These are phyloP conservation scores for Telmatherina bonti DNA, from an alignment of 2,797 vertebrate species.

Conservation along the genomic window DNA sequence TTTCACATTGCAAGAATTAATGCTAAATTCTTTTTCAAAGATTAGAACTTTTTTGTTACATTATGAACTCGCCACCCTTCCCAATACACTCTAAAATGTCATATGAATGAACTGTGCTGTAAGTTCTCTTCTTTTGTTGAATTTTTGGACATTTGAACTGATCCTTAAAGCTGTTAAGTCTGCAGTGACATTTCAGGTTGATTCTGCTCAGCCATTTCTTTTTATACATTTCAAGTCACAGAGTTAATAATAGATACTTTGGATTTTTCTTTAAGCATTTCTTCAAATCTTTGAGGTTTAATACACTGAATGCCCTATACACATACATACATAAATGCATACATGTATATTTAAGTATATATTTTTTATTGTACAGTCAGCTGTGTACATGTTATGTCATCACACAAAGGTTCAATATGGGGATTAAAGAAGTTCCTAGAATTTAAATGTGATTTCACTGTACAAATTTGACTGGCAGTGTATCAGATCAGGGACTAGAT, in stretches of 20 bases:
- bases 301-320: no score
- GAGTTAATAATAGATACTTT: slow-evolving; percentile 24
- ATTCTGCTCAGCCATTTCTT: slow-evolving; percentile 30
- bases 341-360: no score
- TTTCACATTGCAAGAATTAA: slow-evolving; percentile 22
- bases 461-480: not conserved
- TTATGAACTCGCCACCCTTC: slow-evolving; percentile 12
- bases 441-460: slow-evolving; percentile 10
- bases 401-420: slow-evolving; percentile 6
- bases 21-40: slow-evolving; percentile 13
- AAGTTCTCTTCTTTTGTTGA: slow-evolving; percentile 19
- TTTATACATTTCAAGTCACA: slow-evolving; percentile 33
- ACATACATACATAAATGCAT: no score
- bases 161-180: slow-evolving; percentile 15
- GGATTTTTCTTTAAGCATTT: slow-evolving; percentile 33
- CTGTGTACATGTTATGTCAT: not conserved
- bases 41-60: slow-evolving; percentile 3
- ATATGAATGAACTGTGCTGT: slow-evolving; percentile 5
- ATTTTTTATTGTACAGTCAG: slow-evolving; percentile 12
- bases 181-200: slow-evolving; percentile 30
- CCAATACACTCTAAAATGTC: slow-evolving; percentile 17
- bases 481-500: slow-evolving; percentile 1
- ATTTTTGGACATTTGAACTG: not conserved
- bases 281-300: slow-evolving; percentile 37
- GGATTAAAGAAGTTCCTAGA: slow-evolving; percentile 19